Conservation (phyloP, 2,113 vertebrate species). For the Platichthys stellatus region DNA sequence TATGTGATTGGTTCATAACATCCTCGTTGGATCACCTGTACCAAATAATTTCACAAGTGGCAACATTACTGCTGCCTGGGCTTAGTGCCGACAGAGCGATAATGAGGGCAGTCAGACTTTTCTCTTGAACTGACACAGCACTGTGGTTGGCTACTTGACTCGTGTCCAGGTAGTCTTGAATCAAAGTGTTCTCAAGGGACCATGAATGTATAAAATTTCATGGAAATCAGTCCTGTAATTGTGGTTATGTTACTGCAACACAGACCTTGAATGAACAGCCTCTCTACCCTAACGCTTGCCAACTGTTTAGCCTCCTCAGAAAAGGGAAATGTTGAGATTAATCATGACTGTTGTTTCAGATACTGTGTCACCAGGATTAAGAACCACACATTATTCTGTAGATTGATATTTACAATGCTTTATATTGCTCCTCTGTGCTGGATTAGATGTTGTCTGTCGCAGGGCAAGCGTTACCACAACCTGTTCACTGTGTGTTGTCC, state of each 20-base stretch:
- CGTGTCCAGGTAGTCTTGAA: no score
- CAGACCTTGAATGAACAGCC: background rate
- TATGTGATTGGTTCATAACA: no score
- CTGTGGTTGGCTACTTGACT: no score
- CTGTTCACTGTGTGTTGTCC: constrained; percentile 42
- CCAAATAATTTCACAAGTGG: no score
- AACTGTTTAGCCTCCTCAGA: background rate
- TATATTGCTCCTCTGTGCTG: constrained; percentile 5
- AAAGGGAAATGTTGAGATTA: background rate
- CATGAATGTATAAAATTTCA: background rate
- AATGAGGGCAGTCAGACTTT: no score
- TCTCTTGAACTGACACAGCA: no score
- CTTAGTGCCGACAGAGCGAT: no score
- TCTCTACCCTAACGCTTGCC: background rate
- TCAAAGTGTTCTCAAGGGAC: background rate
- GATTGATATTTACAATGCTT: constrained; percentile 4
- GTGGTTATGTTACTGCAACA: background rate
- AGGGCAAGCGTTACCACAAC: constrained; percentile 12
- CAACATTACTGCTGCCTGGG: no score
- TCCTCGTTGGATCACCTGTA: no score
- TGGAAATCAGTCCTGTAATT: background rate
- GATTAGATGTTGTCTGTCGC: constrained; percentile 1
- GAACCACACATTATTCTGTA: background rate
- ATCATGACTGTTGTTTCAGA: background rate
- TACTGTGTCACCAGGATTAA: background rate